These are phyloP conservation scores for Lethrus apterus DNA, from an alignment of 1,140 invertebrate genomes.

Conservation along the genomic window DNA sequence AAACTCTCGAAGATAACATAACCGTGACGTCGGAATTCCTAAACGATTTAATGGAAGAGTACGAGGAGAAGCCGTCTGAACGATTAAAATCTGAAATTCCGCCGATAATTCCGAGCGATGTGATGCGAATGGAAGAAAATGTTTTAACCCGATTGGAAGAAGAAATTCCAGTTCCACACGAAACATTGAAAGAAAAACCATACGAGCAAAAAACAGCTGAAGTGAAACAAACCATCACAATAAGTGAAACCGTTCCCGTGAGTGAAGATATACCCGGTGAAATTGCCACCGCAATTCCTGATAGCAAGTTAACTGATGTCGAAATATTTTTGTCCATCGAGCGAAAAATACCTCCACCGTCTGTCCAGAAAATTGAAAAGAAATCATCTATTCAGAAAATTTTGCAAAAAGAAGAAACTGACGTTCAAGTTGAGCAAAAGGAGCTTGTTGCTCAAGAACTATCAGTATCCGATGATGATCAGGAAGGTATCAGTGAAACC, in stretches of 20 bases:
- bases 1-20: conserved; percentile 9
- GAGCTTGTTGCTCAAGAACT: background rate
- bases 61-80: background rate
- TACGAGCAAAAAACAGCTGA: no score
- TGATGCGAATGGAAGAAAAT: no score
- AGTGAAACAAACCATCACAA: no score
- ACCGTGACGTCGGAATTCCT: conserved; percentile 8
- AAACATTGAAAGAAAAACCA: no score
- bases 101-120: no score
- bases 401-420: background rate
- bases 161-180: no score
- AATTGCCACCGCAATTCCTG: background rate
- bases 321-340: conserved; percentile 1
- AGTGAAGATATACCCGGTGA: no score
- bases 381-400: no score
- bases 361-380: no score
- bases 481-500: background rate
- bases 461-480: background rate
- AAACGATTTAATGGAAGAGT: conserved; percentile 4
- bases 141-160: no score
- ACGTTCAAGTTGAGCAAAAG: background rate
- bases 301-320: background rate
- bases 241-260: no score
- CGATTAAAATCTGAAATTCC: background rate
- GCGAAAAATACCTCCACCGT: background rate